phyloP scores from a whole-genome alignment of 2,888 invertebrate genomes.

The Diplazon laetatorius region DNA sequence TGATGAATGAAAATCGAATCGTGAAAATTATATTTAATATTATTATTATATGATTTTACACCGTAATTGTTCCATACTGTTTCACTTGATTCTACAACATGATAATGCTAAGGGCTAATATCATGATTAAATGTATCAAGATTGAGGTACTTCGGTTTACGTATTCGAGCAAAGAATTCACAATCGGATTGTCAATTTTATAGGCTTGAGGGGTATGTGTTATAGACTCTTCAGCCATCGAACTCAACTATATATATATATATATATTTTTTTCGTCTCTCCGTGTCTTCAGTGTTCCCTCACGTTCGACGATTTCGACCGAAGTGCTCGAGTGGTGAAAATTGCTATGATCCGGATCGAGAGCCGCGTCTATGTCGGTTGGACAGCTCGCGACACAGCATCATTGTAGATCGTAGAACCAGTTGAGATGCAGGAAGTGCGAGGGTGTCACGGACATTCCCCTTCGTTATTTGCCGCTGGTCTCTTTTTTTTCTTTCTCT shows the following conservation, averaged over 20 bases:
- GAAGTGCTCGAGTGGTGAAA: slow-evolving; percentile 66
- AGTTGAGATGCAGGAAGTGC: slow-evolving; percentile 65
- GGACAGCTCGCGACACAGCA: slow-evolving; percentile 46
- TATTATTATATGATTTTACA: no score
- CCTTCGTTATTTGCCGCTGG: slow-evolving; percentile 69
- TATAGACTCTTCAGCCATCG: slow-evolving; percentile 9
- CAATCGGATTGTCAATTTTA: slow-evolving; percentile 29
- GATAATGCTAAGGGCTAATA: no score
- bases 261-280: slow-evolving; percentile 36
- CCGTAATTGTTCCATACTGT: no score
- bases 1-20: no score
- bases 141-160: slow-evolving; percentile 16
- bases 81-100: no score
- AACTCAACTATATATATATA: no score
- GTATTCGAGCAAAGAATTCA: neutral
- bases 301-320: slow-evolving; percentile 59
- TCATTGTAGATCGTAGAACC: slow-evolving; percentile 42
- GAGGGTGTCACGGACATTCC: slow-evolving; percentile 69
- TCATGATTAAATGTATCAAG: no score
- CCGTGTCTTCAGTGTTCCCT: slow-evolving; percentile 25
- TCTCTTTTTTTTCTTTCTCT: slow-evolving; percentile 13
- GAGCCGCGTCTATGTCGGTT: slow-evolving; percentile 31
- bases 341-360: slow-evolving; percentile 72
- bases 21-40: no score
- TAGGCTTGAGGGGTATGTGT: neutral